phyloP scores from a whole-genome alignment of 2,113 vertebrate species.

The Pachyramphus minor region DNA sequence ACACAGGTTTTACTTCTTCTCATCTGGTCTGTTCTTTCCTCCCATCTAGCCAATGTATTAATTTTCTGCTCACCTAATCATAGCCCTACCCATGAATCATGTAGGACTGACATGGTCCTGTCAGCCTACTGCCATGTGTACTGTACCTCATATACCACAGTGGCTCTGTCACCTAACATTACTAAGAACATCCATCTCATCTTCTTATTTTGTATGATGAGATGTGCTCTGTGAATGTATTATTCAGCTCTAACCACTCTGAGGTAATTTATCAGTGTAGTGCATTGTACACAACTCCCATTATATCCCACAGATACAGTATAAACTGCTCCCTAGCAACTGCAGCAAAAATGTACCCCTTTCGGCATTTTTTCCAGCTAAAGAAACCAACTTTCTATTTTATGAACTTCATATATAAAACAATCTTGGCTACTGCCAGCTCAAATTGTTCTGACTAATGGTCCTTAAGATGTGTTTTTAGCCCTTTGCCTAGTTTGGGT shows the following conservation, averaged over 20 bases:
- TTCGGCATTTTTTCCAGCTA: not conserved
- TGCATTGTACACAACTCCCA: not conserved
- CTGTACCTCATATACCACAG: not conserved
- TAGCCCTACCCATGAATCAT: not conserved
- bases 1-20: not conserved
- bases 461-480: conserved; percentile 36
- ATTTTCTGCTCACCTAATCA: not conserved
- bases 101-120: not conserved
- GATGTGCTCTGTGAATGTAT: not conserved
- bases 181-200: conserved; percentile 8
- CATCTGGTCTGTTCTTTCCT: not conserved
- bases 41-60: not conserved
- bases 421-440: not conserved
- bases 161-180: conserved; percentile 1
- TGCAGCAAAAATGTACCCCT: not conserved
- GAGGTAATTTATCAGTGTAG: not conserved
- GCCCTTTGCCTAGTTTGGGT: not conserved
- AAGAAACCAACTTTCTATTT: conserved; percentile 12
- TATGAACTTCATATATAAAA: conserved; percentile 48
- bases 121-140: not conserved
- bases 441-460: conserved; percentile 38
- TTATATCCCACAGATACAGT: conserved; percentile 3
- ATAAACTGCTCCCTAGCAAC: conserved; percentile 42
- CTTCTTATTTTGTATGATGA: not conserved
- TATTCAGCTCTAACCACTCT: not conserved